These are phyloP conservation scores for Spheniscus humboldti DNA, from an alignment of 2,797 vertebrate genomes.

Conservation along the genomic window DNA sequence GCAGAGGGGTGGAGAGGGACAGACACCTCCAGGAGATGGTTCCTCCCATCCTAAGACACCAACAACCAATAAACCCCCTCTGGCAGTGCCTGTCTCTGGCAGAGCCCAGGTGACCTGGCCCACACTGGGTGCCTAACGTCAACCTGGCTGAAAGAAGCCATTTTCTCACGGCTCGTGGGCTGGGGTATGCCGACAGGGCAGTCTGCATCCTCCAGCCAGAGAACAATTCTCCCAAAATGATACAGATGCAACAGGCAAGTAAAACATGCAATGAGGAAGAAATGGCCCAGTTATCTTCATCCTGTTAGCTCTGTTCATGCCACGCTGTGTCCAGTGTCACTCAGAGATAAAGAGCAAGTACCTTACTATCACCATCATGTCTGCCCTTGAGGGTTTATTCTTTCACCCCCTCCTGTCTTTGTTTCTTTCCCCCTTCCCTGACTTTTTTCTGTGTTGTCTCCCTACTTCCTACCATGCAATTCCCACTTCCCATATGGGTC, in stretches of 20 bases:
- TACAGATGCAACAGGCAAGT: background rate
- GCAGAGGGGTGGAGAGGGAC: background rate
- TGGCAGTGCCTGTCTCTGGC: background rate
- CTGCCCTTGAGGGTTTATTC: slow-evolving; percentile 54
- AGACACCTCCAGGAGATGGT: background rate
- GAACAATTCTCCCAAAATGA: background rate
- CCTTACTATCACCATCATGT: slow-evolving; percentile 56
- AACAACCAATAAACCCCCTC: background rate
- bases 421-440: slow-evolving; percentile 50
- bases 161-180: background rate
- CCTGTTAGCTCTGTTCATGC: slow-evolving; percentile 54
- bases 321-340: background rate
- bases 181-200: background rate
- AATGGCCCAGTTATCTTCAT: slow-evolving; percentile 54
- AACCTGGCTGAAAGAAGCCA: background rate
- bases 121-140: background rate
- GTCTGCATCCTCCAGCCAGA: background rate
- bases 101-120: background rate
- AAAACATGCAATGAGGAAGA: slow-evolving; percentile 25
- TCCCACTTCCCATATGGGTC: slow-evolving; percentile 57
- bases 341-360: slow-evolving; percentile 41
- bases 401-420: slow-evolving; percentile 55
- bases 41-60: background rate
- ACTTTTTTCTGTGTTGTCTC: slow-evolving; percentile 57
- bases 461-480: slow-evolving; percentile 65